A percentile compares a stretch with the other conserved stretches of the same genome.
These are phyloP conservation scores for Urocitellus parryii DNA, from an alignment of 2,113 vertebrate genomes.

Conservation along the genomic window DNA sequence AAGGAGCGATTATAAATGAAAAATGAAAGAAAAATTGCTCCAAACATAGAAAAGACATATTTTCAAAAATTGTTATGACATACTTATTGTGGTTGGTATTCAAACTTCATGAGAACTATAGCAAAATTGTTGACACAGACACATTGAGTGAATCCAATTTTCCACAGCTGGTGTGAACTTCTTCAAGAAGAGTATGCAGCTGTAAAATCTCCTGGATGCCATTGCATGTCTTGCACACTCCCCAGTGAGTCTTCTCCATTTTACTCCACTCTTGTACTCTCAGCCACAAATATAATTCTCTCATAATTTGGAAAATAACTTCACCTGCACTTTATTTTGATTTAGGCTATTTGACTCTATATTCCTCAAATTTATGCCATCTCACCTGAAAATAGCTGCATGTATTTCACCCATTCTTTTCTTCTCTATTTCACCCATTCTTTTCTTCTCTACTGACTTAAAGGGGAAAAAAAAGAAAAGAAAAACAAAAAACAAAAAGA, in stretches of 20 bases:
- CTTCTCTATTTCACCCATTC: background rate
- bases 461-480: background rate
- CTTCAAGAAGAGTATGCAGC: constrained; percentile 15
- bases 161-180: constrained; percentile 52
- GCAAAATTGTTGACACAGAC: constrained; percentile 44
- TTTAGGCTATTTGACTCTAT: background rate
- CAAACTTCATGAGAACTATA: constrained; percentile 21
- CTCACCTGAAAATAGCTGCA: background rate
- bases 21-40: background rate
- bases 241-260: background rate
- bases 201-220: background rate
- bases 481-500: no score
- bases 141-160: constrained; percentile 51
- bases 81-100: constrained; percentile 24
- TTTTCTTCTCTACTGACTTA: background rate
- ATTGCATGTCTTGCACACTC: background rate
- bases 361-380: background rate
- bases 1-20: background rate
- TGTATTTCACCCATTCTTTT: background rate
- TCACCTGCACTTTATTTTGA: background rate
- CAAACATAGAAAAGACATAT: background rate
- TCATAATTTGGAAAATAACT: background rate
- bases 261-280: background rate
- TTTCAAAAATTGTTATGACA: constrained; percentile 50
- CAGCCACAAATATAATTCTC: background rate